Conservation (phyloP, 2,797 vertebrate species). For the Danio kyathit region DNA sequence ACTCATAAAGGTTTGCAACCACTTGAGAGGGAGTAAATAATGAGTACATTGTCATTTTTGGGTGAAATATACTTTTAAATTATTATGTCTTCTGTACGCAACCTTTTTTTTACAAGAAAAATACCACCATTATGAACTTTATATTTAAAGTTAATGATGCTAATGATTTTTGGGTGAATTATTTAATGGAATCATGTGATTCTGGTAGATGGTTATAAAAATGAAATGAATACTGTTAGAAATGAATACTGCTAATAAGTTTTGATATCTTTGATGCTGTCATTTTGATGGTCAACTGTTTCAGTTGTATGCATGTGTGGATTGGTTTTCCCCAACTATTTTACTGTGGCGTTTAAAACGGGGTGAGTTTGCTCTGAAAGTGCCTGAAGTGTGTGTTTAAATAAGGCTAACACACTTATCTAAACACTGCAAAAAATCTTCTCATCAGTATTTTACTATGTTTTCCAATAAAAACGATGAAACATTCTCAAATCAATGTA, state of each 20-base stretch:
- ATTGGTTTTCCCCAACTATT: background rate
- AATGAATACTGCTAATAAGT: background rate
- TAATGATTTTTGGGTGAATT: slow-evolving; percentile 5
- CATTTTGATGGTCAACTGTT: background rate
- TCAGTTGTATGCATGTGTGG: background rate
- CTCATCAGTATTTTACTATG: too few relatives aligned
- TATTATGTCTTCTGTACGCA: too few relatives aligned
- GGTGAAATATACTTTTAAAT: too few relatives aligned
- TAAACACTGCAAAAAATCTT: background rate
- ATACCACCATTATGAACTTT: too few relatives aligned
- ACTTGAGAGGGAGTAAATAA: too few relatives aligned
- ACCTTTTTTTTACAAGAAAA: too few relatives aligned
- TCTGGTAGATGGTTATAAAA: background rate
- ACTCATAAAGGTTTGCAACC: too few relatives aligned
- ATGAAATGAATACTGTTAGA: background rate
- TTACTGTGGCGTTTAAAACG: background rate
- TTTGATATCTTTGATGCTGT: background rate
- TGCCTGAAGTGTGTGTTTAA: background rate
- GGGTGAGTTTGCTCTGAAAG: slow-evolving; percentile 1
- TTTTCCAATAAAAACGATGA: too few relatives aligned
- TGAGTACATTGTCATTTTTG: too few relatives aligned
- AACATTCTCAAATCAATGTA: too few relatives aligned
- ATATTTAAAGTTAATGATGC: background rate
- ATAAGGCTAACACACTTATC: background rate
- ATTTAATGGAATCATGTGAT: background rate